Base-by-base conservation (phyloP, 2,797 vertebrate genomes). In the Liparis tanakae region DNA sequence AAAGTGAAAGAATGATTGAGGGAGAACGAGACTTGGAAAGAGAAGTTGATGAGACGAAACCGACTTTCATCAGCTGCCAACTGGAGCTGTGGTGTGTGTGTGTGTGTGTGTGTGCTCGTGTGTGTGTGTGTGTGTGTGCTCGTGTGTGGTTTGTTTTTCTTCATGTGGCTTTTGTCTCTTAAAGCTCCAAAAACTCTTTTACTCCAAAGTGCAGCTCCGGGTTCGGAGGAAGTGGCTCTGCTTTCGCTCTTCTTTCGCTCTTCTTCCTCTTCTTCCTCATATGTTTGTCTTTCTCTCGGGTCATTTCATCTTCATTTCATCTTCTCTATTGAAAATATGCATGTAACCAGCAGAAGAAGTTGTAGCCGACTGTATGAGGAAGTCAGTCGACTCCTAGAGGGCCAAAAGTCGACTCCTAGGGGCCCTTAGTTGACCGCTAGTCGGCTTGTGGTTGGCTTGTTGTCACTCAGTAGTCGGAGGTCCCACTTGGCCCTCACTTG, bases 61-160 rank as follows among this genome's bases (percentile, higher is more conserved):
- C 15, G 71, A 83, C 85, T 86, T 91, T 90, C 76, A 90, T 91
- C 87, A 76, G 70, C 80, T 88, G 88, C 90, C 90, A 90, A 76
- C 78, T 76, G 77, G 72, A 72, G 18, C 64, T 72, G 81, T 53
- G 85, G 73, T 76, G 61, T 77, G 74, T 82, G 60, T 81, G 60
- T 25, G 70, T 78, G 71, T 66, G 20, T 70, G 72, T 64, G 66
- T 30, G 5, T n/a, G n/a, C n/a, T n/a, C n/a, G n/a, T 20, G 56
- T 34, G 56, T 36, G 57, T 83, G 81, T 74, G 75, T 76, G 80
- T 71, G 51, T 75, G 73, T 43, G 64, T 74, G 76, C 79, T 84
- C 34, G 15, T 78, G 71, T 85, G 81, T 63, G 83, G 69, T 60
- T 81, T 81, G n/a, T 59, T 59, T 59, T 41, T 41, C 39, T 77